These are phyloP conservation scores for Ips nitidus DNA, from an alignment of 1,140 invertebrate genomes.

Conservation along the genomic window DNA sequence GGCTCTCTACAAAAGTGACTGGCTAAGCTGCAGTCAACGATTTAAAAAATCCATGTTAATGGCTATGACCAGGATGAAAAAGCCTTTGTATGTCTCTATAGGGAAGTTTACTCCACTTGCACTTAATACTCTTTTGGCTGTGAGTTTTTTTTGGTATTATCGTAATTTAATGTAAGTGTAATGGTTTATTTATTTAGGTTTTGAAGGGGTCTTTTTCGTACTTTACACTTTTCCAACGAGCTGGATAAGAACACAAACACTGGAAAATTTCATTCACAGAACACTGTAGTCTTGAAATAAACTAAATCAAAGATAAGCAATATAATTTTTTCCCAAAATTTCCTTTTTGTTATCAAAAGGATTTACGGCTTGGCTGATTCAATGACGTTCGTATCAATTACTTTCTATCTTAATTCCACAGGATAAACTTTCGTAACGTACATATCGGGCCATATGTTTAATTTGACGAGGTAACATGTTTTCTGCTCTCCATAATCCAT, in stretches of 20 bases:
- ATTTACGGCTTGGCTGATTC: too few relatives aligned
- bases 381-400: background rate
- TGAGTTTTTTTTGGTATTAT: constrained; percentile 27
- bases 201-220: constrained; percentile 40
- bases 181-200: constrained; percentile 10
- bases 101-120: constrained; percentile 47
- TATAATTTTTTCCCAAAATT: too few relatives aligned
- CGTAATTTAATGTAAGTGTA: too few relatives aligned
- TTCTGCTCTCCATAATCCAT: constrained; percentile 3
- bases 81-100: constrained; percentile 45
- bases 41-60: constrained; percentile 45
- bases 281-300: too few relatives aligned
- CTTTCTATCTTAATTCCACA: background rate
- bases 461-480: background rate
- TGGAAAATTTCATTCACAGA: too few relatives aligned
- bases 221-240: constrained; percentile 39
- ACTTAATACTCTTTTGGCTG: constrained; percentile 43
- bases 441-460: constrained; percentile 17
- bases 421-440: background rate
- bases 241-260: background rate
- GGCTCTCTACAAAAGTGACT: constrained; percentile 44
- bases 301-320: too few relatives aligned
- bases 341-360: too few relatives aligned
- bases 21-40: constrained; percentile 39
- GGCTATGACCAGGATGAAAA: constrained; percentile 43